These are phyloP conservation scores for Phycodurus eques DNA, from an alignment of 2,113 vertebrate genomes.

Conservation along the genomic window DNA sequence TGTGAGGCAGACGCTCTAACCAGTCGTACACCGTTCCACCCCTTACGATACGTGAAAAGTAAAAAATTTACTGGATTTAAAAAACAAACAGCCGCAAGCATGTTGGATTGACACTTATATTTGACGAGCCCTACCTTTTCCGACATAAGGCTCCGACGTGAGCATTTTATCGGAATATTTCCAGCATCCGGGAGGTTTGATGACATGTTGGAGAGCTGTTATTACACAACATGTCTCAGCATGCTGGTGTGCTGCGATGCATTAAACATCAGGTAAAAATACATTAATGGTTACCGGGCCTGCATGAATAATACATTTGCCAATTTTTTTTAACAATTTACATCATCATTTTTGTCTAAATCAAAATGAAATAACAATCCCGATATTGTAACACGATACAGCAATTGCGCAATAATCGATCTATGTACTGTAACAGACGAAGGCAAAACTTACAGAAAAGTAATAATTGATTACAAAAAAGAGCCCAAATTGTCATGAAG, in stretches of 20 bases:
- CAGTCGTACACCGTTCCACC: no score
- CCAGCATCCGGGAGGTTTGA: not conserved
- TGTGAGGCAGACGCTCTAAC: no score
- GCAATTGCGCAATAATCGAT: no score
- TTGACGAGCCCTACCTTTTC: not conserved
- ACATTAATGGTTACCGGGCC: conserved; percentile 2
- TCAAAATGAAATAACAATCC: no score
- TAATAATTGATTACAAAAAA: no score
- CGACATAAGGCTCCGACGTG: not conserved
- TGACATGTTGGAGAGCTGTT: not conserved
- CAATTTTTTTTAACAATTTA: not conserved
- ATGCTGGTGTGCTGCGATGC: not conserved
- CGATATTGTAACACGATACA: no score
- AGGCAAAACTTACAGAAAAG: no score
- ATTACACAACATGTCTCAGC: conserved; percentile 5
- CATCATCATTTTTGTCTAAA: no score
- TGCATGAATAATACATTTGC: conserved; percentile 6
- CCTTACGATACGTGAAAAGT: no score
- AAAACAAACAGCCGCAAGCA: no score
- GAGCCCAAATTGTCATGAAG: not conserved
- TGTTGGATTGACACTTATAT: not conserved
- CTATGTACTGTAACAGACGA: no score
- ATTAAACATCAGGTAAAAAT: conserved; percentile 1
- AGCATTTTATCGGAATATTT: not conserved
- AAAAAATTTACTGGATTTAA: no score